These are phyloP conservation scores for Aleiodes testaceus DNA, from an alignment of 2,888 invertebrate genomes.

Conservation along the genomic window DNA sequence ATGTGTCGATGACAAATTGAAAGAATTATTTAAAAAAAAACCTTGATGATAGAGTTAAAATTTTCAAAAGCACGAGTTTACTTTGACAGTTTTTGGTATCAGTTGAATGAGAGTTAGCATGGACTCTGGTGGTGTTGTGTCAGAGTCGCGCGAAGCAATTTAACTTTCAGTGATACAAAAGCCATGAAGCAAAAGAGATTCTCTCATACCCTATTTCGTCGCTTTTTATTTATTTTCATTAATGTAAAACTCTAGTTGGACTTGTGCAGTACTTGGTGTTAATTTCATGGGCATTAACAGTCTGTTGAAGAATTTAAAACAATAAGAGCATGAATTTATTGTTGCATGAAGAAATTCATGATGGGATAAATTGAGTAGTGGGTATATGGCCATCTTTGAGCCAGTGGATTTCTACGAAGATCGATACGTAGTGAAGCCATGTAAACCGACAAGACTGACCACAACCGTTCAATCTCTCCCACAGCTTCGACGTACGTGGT, in stretches of 20 bases:
- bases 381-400: slow-evolving; percentile 2
- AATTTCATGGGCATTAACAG: slow-evolving; percentile 26
- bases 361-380: slow-evolving; percentile 1
- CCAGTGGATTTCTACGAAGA: slow-evolving; percentile 25
- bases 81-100: slow-evolving; percentile 62
- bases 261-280: slow-evolving; percentile 16
- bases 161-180: slow-evolving; percentile 64
- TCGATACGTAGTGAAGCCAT: slow-evolving; percentile 35
- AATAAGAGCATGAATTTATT: too few species aligned
- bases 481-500: slow-evolving; percentile 78
- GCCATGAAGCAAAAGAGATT: slow-evolving; percentile 22
- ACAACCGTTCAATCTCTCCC: slow-evolving; percentile 52
- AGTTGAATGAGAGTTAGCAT: slow-evolving; percentile 60
- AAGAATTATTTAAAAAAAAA: slow-evolving; percentile 15
- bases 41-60: background rate
- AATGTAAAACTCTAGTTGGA: slow-evolving; percentile 24
- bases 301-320: background rate
- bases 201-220: slow-evolving; percentile 6
- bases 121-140: slow-evolving; percentile 63
- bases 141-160: slow-evolving; percentile 66
- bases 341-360: background rate
- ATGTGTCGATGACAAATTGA: too few species aligned
- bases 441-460: slow-evolving; percentile 34
- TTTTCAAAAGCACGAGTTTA: background rate
- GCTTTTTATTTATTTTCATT: slow-evolving; percentile 33